These are phyloP conservation scores for Astreopora myriophthalma DNA, from an alignment of 64 coral and sea anemone genomes.

Conservation along the genomic window DNA sequence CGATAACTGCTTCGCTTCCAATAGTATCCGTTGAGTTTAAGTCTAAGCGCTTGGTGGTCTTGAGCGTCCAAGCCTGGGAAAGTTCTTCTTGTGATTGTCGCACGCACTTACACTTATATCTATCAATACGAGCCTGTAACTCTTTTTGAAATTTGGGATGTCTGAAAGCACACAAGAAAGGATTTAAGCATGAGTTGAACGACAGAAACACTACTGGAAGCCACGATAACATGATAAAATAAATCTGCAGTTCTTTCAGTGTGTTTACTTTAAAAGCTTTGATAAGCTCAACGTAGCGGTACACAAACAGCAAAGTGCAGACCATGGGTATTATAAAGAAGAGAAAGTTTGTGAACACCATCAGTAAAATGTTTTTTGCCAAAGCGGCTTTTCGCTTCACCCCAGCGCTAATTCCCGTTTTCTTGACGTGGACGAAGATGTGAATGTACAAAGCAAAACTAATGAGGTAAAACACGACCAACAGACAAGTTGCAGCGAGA, in stretches of 20 bases:
- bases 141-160: conserved; percentile 45
- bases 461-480: conserved; percentile 27
- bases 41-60: neutral
- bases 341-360: conserved; percentile 57
- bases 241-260: neutral
- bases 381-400: conserved; percentile 56
- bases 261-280: neutral
- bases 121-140: neutral
- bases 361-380: conserved; percentile 45
- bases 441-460: conserved; percentile 58
- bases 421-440: conserved; percentile 32
- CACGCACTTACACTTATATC: neutral
- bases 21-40: neutral
- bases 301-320: conserved; percentile 48
- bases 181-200: conserved; percentile 69
- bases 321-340: conserved; percentile 50
- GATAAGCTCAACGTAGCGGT: neutral
- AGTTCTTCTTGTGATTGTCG: neutral
- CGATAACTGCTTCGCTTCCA: neutral
- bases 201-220: conserved; percentile 49
- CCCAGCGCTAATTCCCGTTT: conserved; percentile 13
- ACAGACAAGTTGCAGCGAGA: neutral
- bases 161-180: conserved; percentile 63
- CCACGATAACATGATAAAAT: conserved; percentile 67
- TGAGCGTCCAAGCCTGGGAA: neutral